These are phyloP conservation scores for Arizona elegans DNA, from an alignment of 2,113 vertebrate species.

Conservation along the genomic window DNA sequence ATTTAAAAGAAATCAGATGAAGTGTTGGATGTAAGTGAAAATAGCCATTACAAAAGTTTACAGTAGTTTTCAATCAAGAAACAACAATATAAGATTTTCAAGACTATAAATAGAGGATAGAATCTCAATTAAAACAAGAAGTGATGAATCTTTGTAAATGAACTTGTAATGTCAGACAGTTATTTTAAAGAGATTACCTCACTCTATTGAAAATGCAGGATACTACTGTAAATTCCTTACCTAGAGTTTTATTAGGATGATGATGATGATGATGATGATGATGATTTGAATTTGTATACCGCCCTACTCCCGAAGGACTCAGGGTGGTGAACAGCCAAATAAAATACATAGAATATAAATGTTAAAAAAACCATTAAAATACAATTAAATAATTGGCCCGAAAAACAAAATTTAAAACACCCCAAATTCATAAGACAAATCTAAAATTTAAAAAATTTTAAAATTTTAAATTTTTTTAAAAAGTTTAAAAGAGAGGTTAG, in stretches of 20 bases:
- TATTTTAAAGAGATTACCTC: conserved; percentile 11
- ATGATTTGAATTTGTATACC: too few relatives aligned
- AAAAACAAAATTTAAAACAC: too few relatives aligned
- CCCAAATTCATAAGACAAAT: too few relatives aligned
- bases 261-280: too few relatives aligned
- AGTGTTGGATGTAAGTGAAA: conserved; percentile 73
- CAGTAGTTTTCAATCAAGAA: conserved; percentile 67
- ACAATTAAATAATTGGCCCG: too few relatives aligned
- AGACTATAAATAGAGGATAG: not conserved
- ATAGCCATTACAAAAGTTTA: conserved; percentile 37
- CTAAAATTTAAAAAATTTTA: too few relatives aligned
- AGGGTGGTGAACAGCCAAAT: too few relatives aligned
- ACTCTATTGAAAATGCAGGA: not conserved
- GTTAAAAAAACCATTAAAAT: too few relatives aligned
- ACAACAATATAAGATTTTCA: conserved; percentile 23
- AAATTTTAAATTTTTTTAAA: too few relatives aligned
- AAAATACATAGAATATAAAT: too few relatives aligned
- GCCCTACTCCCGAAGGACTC: too few relatives aligned
- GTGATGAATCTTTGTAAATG: conserved; percentile 13
- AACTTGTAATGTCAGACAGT: conserved; percentile 13
- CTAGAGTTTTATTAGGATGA: not conserved
- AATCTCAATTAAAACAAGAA: not conserved
- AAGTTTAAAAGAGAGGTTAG: too few relatives aligned
- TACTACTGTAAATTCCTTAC: not conserved
- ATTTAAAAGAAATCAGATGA: conserved; percentile 63